These are phyloP conservation scores for Theonella swinhoei DNA, from an alignment of 37 sponge, comb jelly and placozoan species.

Conservation along the genomic window DNA sequence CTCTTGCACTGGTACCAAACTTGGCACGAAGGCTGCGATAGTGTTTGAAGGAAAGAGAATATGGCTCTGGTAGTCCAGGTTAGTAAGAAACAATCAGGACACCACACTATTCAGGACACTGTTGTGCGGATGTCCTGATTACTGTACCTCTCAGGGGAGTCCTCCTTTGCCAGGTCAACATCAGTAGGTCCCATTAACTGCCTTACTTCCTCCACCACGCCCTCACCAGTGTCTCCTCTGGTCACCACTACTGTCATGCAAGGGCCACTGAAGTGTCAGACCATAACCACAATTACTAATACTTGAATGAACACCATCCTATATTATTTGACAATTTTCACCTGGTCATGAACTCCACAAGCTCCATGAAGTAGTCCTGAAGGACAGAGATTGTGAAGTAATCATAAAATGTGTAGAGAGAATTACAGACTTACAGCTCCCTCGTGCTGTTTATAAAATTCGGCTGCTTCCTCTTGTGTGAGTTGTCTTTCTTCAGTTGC, in stretches of 20 bases:
- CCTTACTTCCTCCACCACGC: conserved; percentile 77
- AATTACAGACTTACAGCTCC: conserved; percentile 57
- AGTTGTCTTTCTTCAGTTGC: conserved; percentile 75
- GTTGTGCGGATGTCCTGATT: background rate
- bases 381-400: background rate
- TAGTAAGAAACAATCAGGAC: background rate
- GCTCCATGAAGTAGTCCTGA: conserved; percentile 82
- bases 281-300: background rate
- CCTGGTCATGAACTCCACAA: conserved; percentile 89
- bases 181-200: conserved; percentile 87
- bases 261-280: conserved; percentile 74
- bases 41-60: background rate
- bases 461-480: conserved; percentile 84
- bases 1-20: conserved; percentile 80
- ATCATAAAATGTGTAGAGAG: background rate
- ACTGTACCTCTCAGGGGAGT: conserved; percentile 81
- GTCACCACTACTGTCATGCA: conserved; percentile 83
- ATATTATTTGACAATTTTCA: background rate
- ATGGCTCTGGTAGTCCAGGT: background rate
- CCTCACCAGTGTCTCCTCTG: conserved; percentile 85
- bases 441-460: conserved; percentile 90
- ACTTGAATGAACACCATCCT: background rate
- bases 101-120: background rate
- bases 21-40: conserved; percentile 78
- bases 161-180: conserved; percentile 85